Percentiles rank a stretch among this genome's conserved stretches.
Evolutionary conservation across 2,113 vertebrate species (phyloP).

Genomic region (Oncorhynchus mykiss): DNA sequence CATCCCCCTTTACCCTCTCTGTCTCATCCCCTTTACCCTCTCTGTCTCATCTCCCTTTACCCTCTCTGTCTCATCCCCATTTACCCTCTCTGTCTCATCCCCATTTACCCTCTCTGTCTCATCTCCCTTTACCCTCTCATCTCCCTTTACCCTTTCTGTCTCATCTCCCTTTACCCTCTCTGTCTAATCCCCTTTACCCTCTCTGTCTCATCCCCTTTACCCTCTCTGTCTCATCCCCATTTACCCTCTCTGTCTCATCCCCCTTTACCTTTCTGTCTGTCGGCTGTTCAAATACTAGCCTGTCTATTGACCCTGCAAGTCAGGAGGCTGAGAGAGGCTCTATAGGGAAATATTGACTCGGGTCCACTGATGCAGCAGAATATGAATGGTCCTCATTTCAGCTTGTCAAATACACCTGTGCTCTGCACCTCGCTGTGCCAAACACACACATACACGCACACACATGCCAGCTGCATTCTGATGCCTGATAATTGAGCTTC

Average conservation of each 20-base stretch:
- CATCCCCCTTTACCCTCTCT: slow-evolving; percentile 8
- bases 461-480: slow-evolving; percentile 70
- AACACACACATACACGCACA: neutral
- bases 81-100: neutral
- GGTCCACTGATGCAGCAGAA: slow-evolving; percentile 81
- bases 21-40: neutral
- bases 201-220: neutral
- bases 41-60: neutral
- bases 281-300: slow-evolving; percentile 82
- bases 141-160: neutral
- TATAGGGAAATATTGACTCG: slow-evolving; percentile 81
- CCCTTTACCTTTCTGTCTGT: slow-evolving; percentile 37
- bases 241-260: neutral
- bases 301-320: slow-evolving; percentile 80
- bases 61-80: neutral
- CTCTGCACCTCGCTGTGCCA: slow-evolving; percentile 56
- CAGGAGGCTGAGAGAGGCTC: slow-evolving; percentile 50
- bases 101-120: slow-evolving; percentile 12
- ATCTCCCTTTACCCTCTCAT: neutral
- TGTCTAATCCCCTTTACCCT: neutral
- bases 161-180: neutral
- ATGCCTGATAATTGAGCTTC: slow-evolving; percentile 85
- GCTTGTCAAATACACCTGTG: slow-evolving; percentile 82
- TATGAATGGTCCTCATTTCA: slow-evolving; percentile 83
- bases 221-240: neutral